phyloP scores from a whole-genome alignment of 2,797 vertebrate genomes.

The Sylvilagus floridanus region DNA sequence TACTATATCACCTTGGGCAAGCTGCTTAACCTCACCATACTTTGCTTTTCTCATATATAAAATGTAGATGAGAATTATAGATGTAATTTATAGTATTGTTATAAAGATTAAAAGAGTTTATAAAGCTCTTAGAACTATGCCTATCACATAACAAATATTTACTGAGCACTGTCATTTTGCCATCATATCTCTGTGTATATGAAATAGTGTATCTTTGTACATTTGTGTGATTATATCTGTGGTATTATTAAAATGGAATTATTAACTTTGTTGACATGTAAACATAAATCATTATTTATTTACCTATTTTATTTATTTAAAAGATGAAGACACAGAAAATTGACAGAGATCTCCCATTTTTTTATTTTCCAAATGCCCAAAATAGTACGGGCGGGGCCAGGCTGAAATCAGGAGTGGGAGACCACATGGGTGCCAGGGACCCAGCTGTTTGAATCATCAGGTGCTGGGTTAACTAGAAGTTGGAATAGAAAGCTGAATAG shows the following conservation, averaged over 20 bases:
- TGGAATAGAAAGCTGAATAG: too few relatives aligned
- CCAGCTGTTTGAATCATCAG: too few relatives aligned
- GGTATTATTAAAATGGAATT: constrained; percentile 39
- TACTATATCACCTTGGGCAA: background rate
- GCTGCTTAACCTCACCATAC: constrained; percentile 7
- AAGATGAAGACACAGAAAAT: background rate
- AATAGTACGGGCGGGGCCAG: too few relatives aligned
- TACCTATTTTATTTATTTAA: too few relatives aligned
- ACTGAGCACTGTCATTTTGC: background rate
- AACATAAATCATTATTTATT: background rate
- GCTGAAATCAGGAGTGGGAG: too few relatives aligned
- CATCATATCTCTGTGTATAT: background rate
- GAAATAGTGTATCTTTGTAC: background rate
- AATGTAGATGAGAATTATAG: background rate
- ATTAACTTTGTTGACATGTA: constrained; percentile 4
- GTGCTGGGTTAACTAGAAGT: too few relatives aligned
- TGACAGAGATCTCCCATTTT: too few relatives aligned
- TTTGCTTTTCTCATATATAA: constrained; percentile 28
- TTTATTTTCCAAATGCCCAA: too few relatives aligned
- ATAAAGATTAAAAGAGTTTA: constrained; percentile 29
- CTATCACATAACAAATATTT: background rate
- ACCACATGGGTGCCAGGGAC: too few relatives aligned
- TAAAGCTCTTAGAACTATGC: constrained; percentile 6
- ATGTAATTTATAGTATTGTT: background rate
- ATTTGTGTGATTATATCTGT: background rate